Evolutionary conservation across 1,140 invertebrate species (phyloP).

Genomic region (Rhynchophorus ferrugineus): DNA sequence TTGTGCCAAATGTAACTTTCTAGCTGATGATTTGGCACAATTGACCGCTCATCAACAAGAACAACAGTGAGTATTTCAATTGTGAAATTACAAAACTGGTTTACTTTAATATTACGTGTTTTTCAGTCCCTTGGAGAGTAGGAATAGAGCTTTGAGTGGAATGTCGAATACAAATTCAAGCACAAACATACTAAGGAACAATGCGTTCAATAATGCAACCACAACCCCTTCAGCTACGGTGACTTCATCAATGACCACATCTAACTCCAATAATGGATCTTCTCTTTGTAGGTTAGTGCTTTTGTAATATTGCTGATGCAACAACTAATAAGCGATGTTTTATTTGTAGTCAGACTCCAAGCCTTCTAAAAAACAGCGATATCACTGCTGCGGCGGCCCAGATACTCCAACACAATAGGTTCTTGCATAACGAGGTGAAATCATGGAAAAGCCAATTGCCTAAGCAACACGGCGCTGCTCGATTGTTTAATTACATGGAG

Average conservation of each 20-base stretch:
- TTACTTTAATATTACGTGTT: slow-evolving; percentile 7
- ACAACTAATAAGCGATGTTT: slow-evolving; percentile 2
- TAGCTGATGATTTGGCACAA: slow-evolving; percentile 71
- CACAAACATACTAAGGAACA: slow-evolving; percentile 32
- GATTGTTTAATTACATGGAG: slow-evolving; percentile 52
- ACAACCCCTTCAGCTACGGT: slow-evolving; percentile 12
- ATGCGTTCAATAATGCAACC: slow-evolving; percentile 24
- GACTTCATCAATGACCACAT: slow-evolving; percentile 19
- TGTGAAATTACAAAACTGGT: neutral
- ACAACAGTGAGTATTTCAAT: slow-evolving; percentile 49
- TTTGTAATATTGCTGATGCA: neutral
- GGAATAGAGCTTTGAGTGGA: slow-evolving; percentile 27
- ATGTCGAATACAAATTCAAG: slow-evolving; percentile 6
- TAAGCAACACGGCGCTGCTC: slow-evolving; percentile 48
- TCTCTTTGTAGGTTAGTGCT: slow-evolving; percentile 21
- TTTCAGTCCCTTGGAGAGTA: slow-evolving; percentile 39
- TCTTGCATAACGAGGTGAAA: slow-evolving; percentile 34
- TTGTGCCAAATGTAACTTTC: slow-evolving; percentile 77
- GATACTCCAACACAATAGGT: slow-evolving; percentile 34
- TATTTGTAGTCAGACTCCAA: slow-evolving; percentile 16
- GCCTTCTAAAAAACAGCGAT: slow-evolving; percentile 27
- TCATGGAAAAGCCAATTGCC: slow-evolving; percentile 38
- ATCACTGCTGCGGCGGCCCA: slow-evolving; percentile 30
- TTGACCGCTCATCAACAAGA: slow-evolving; percentile 68
- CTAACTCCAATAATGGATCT: slow-evolving; percentile 10